phyloP scores from a whole-genome alignment of 37 sponge, comb jelly and placozoan species.

The Spongilla lacustris region DNA sequence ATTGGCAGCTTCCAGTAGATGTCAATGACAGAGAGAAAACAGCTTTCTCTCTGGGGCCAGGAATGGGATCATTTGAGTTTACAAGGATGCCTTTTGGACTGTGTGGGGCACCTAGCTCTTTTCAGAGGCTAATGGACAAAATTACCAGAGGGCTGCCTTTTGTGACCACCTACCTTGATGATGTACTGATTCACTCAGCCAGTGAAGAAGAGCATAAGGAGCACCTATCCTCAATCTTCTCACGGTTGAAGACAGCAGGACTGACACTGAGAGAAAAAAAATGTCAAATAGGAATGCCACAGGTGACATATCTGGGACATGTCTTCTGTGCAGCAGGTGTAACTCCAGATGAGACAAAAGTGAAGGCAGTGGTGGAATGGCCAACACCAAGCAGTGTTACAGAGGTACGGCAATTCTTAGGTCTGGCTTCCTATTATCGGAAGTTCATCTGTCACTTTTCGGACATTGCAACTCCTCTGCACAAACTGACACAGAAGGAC shows the following conservation, averaged over 20 bases:
- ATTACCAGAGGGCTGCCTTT: constrained; percentile 50
- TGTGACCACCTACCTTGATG: constrained; percentile 52
- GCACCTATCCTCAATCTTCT: constrained; percentile 62
- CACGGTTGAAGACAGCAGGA: constrained; percentile 47
- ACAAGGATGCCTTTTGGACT: constrained; percentile 53
- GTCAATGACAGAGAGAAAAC: constrained; percentile 49
- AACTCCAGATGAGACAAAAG: constrained; percentile 51
- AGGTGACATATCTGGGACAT: constrained; percentile 58
- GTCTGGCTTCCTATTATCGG: constrained; percentile 57
- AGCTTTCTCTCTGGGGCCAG: constrained; percentile 65
- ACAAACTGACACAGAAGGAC: too few relatives aligned
- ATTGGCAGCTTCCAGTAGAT: constrained; percentile 68
- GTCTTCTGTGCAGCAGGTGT: constrained; percentile 46
- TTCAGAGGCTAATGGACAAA: constrained; percentile 64
- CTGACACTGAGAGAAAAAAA: constrained; percentile 53
- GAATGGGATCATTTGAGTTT: constrained; percentile 64
- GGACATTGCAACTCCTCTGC: too few relatives aligned
- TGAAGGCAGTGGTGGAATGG: constrained; percentile 47
- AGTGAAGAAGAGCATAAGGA: constrained; percentile 1
- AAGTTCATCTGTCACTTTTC: too few relatives aligned
- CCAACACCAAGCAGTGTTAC: constrained; percentile 28
- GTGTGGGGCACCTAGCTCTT: constrained; percentile 57
- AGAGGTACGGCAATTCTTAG: constrained; percentile 50
- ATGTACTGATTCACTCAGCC: constrained; percentile 42
- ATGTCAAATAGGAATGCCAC: constrained; percentile 48